Base-by-base conservation (phyloP, 2,113 vertebrate genomes). In the Alligator sinensis region DNA sequence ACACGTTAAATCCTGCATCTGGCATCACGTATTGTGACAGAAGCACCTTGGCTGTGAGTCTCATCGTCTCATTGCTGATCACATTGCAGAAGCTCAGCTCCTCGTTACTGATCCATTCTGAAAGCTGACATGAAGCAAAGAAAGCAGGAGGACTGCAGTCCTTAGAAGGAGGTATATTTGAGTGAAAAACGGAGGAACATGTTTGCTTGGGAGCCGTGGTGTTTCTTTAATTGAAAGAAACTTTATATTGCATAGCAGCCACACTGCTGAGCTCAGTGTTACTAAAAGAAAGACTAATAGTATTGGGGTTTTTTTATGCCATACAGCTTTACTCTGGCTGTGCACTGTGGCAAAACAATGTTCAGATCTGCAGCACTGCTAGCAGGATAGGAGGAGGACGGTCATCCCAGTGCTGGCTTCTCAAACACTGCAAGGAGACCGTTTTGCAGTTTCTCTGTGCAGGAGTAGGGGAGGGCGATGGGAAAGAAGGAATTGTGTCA, bases 221-320 rank as follows among this genome's bases (percentile, higher is more conserved):
- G 89, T 75, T 97, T 92, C 62, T 75, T 95, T 92, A 87, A 17
- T 64, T 80, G 90, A 87, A 93, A 72, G 84, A 63, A 84, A 75
- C 72, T 86, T 93, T 13, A 18, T 28, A 24, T 47, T 27, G 27
- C n/a, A 3, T 64, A 64, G 55, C 70, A 82, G 19, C 89, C 24
- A 11, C 84, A 77, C 24, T 58, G 86, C 75, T 84, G 66, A 89
- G 80, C 64, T 91, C 90, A 14, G 28, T 83, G 4, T 61, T 74
- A 10, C 54, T 75, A 88, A 34, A 60, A 85, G 80, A 82, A 77
- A 47, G 16, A 72, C 86, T 21, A 0, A 3, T 57, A 75, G 14
- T 62, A 25, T 14, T 47, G 79, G 5, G 9, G 19, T 79, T 11
- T 88, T 96, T 89, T 86, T 88, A 78, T 89, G 86, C 72, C 54